Percentiles rank a stretch among this genome's conserved stretches.
Evolutionary conservation across 2,797 vertebrate species (phyloP).

Genomic region (Tapirus indicus): DNA sequence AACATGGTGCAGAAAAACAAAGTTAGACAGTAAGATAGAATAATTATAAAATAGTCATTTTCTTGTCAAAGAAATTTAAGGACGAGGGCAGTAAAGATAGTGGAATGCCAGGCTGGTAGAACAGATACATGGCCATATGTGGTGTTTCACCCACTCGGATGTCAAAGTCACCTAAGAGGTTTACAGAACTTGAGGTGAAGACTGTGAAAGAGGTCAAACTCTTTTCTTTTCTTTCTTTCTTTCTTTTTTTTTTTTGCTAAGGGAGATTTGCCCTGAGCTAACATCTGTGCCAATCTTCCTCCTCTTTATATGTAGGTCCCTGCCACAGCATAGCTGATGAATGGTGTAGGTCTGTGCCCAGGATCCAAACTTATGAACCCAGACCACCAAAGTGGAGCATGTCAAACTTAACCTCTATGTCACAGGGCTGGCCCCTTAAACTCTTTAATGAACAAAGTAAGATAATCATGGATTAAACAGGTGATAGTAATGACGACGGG

Average conservation of each 20-base stretch:
- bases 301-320: too few species aligned
- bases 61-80: background rate
- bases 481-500: background rate
- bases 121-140: background rate
- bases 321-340: too few species aligned
- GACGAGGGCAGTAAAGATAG: background rate
- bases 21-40: background rate
- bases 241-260: too few species aligned
- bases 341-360: too few species aligned
- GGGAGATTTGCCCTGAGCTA: too few species aligned
- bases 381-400: too few species aligned
- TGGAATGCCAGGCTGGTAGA: background rate
- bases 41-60: conserved; percentile 1
- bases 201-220: background rate
- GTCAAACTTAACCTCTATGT: too few species aligned
- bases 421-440: too few species aligned
- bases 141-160: background rate
- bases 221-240: too few species aligned
- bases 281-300: too few species aligned
- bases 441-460: background rate
- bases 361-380: too few species aligned
- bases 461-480: background rate
- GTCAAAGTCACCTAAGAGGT: background rate
- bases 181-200: background rate
- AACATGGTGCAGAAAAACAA: background rate